phyloP scores from a whole-genome alignment of 2,797 vertebrate species.

The Gorsachius magnificus region DNA sequence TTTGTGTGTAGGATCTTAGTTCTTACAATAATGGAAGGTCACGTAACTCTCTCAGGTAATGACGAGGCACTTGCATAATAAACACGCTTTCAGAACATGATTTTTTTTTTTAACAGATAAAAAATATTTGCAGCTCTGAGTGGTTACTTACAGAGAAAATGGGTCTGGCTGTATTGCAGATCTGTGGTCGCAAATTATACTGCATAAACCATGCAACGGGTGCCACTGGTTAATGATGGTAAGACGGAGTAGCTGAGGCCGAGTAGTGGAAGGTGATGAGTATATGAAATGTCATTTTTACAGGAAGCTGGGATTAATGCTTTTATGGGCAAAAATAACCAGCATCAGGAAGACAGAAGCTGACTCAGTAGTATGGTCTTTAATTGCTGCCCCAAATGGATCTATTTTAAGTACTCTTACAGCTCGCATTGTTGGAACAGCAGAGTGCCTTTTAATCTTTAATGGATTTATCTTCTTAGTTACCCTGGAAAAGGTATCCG shows the following conservation, averaged over 20 bases:
- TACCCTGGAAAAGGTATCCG: not conserved
- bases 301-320: conserved; percentile 26
- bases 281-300: conserved; percentile 30
- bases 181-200: not conserved
- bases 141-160: not conserved
- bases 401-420: conserved; percentile 35
- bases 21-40: not conserved
- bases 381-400: conserved; percentile 30
- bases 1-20: not conserved
- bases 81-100: not conserved
- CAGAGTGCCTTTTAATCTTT: not conserved
- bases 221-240: not conserved
- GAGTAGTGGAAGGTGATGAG: conserved; percentile 18
- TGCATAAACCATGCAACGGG: not conserved
- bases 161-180: not conserved
- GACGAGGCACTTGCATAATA: not conserved
- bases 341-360: conserved; percentile 22
- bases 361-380: conserved; percentile 4
- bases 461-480: conserved; percentile 33
- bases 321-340: conserved; percentile 40
- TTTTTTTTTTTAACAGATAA: not conserved
- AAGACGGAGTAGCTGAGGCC: not conserved
- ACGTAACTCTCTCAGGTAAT: not conserved
- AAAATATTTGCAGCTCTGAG: not conserved
- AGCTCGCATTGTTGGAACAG: not conserved